These are phyloP conservation scores for Litoditis marina DNA, from an alignment of 2,888 invertebrate genomes.

Conservation along the genomic window DNA sequence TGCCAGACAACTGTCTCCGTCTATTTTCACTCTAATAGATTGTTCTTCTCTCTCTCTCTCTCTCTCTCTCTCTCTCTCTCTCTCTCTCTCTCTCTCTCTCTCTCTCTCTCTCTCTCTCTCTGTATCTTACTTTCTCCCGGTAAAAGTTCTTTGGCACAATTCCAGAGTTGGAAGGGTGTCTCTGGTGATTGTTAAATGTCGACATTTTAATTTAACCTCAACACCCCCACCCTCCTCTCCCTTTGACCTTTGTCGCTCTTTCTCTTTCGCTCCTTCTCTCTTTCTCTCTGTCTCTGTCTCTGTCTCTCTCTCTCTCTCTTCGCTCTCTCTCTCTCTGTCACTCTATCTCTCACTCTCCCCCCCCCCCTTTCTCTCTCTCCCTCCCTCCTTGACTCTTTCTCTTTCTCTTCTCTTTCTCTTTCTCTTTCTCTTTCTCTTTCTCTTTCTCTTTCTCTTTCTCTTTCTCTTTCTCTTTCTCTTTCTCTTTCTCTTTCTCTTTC, in stretches of 20 bases:
- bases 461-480: not conserved
- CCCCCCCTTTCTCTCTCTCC: not conserved
- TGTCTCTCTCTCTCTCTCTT: constrained; percentile 2
- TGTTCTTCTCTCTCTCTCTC: constrained; percentile 12
- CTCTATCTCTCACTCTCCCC: not conserved
- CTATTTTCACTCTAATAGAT: too few relatives aligned
- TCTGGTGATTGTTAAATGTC: too few relatives aligned
- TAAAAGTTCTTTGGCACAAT: too few relatives aligned
- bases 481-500: not conserved
- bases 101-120: constrained; percentile 8
- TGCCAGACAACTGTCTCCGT: too few relatives aligned
- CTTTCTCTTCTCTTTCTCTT: not conserved
- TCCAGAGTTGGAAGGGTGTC: too few relatives aligned
- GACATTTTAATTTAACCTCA: too few relatives aligned
- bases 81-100: constrained; percentile 11
- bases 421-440: too few relatives aligned
- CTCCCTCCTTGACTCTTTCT: not conserved
- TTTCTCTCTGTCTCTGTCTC: not conserved
- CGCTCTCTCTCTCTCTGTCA: not conserved
- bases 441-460: not conserved
- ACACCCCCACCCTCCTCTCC: too few relatives aligned
- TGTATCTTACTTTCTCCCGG: not conserved
- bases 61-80: constrained; percentile 12
- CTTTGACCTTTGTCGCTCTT: constrained; percentile 5
- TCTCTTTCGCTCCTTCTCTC: constrained; percentile 6